These are phyloP conservation scores for Ara ararauna DNA, from an alignment of 2,797 vertebrate genomes.

Conservation along the genomic window DNA sequence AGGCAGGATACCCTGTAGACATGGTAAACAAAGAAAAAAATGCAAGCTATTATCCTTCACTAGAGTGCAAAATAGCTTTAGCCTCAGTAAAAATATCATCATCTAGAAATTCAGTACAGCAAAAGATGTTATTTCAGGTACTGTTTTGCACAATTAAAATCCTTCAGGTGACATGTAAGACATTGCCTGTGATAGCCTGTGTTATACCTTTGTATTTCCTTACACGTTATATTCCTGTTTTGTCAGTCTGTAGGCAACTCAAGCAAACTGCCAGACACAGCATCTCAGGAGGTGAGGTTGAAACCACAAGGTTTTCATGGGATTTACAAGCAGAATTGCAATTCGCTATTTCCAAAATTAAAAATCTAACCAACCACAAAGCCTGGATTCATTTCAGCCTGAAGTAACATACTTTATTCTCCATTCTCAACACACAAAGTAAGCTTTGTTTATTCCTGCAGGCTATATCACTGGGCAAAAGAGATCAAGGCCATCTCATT, in stretches of 20 bases:
- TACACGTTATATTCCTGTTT: background rate
- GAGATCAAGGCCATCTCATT: conserved; percentile 57
- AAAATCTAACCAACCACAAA: background rate
- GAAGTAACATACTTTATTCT: background rate
- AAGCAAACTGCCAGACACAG: conserved; percentile 25
- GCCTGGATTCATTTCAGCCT: background rate
- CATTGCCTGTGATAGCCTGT: background rate
- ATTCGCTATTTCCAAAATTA: background rate
- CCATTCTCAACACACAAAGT: background rate
- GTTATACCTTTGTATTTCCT: background rate
- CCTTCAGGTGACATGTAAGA: background rate
- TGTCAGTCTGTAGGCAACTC: background rate
- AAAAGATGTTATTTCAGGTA: background rate
- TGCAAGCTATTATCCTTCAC: background rate
- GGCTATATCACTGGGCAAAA: conserved; percentile 27
- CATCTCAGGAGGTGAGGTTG: background rate
- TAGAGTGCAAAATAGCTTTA: background rate
- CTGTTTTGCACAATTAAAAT: background rate
- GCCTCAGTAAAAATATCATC: background rate
- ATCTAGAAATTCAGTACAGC: background rate
- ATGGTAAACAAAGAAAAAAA: background rate
- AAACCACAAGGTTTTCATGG: conserved; percentile 5
- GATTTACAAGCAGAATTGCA: conserved; percentile 14
- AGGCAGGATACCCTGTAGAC: background rate
- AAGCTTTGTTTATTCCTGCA: conserved; percentile 34